A percentile compares a stretch with the other conserved stretches of the same genome.
Evolutionary conservation across 2,888 invertebrate genomes (phyloP).

Genomic region (Pachliopta kotzebuea): DNA sequence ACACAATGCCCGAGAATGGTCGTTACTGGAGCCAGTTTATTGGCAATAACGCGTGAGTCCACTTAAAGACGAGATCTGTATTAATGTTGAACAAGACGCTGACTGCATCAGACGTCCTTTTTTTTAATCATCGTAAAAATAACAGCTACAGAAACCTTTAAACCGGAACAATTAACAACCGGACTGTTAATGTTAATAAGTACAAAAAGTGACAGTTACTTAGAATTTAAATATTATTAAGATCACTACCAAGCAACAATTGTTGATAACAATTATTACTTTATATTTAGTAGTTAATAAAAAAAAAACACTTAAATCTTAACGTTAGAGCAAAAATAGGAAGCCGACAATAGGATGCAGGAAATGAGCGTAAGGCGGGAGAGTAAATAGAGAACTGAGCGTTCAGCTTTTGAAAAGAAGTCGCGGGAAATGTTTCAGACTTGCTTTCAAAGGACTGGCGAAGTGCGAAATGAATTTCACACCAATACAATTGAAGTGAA

Average conservation of each 20-base stretch:
- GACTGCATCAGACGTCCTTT: not conserved
- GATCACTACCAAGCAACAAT: not conserved
- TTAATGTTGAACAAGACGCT: conserved; percentile 34
- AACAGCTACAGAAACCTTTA: no score
- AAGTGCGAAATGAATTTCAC: not conserved
- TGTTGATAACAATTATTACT: not conserved
- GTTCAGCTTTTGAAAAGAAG: conserved; percentile 2
- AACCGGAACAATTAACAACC: no score
- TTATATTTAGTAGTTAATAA: not conserved
- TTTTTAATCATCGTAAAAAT: no score
- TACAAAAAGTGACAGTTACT: no score
- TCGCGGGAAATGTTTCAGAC: not conserved
- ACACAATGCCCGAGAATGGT: conserved; percentile 29
- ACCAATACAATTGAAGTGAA: not conserved
- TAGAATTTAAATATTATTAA: not conserved
- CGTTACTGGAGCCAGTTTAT: conserved; percentile 56
- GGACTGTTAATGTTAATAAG: no score
- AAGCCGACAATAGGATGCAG: conserved; percentile 46
- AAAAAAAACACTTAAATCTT: not conserved
- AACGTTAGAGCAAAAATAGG: not conserved
- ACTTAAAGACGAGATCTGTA: conserved; percentile 56
- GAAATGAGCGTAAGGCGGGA: conserved; percentile 40
- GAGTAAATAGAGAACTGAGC: conserved; percentile 2
- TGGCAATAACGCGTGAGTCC: conserved; percentile 63
- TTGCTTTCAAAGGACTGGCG: not conserved